Evolutionary conservation across 2,888 invertebrate genomes (phyloP), one percentile per base, ranked within the genome.

Genomic region (Phortica okadai): DNA sequence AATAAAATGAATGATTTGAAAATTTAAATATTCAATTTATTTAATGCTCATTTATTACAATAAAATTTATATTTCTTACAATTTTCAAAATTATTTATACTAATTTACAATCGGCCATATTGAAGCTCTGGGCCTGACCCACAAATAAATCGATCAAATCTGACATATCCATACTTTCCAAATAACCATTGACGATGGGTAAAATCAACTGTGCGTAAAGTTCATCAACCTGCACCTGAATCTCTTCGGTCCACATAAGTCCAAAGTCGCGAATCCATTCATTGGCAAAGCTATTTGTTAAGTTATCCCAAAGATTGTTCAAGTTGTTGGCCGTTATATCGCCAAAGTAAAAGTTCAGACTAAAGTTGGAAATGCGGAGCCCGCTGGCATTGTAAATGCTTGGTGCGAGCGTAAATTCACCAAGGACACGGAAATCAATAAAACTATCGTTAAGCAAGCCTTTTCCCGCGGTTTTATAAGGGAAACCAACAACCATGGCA

Each of bases 201-300:
- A 82, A 59, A 6, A 80, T 14, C 16, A 72, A 21, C 25, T 73
- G 64, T 1, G 66, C 59, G 58, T 70, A 78, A 14, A 80, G 70
- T 0, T 74, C 44, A 59, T 80, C 69, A 6, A 78, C 59, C 16
- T 74, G 56, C 14, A 14, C 45, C 73, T 80, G 79, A 25, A 80
- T 72, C 73, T 82, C 75, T 58, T 81, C 62, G 2, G 69, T 41
- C 66, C 70, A 78, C 72, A 83, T 75, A 44, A 81, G 50, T 8
- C 72, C 14, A 7, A 76, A 69, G 3, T 83, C 83, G 54, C 77
- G 67, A 44, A 69, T 16, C 69, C 80, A 82, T 45, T 78, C 76
- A 41, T 84, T 84, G 16, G 73, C 44, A 56, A 82, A 85, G 59
- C 82, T 83, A 64, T 84, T 84, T 0, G 76, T 56, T 3, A 82